Evolutionary conservation across 2,113 vertebrate genomes (phyloP).

Genomic region (Cettia cetti): DNA sequence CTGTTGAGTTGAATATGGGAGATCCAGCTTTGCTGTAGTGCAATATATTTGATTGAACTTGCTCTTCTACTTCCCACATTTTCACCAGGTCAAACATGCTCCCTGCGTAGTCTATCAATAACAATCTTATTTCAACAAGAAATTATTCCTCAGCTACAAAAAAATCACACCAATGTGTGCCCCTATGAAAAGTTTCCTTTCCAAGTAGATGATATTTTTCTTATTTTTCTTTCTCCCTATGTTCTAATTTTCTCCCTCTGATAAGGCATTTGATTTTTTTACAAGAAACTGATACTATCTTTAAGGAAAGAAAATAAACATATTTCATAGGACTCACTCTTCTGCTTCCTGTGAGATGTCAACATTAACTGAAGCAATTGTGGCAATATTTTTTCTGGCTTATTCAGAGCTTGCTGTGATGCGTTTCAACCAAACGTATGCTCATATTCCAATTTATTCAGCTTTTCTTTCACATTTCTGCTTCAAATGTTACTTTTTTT

Average conservation of each 20-base stretch:
- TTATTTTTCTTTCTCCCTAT: background rate
- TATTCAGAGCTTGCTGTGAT: background rate
- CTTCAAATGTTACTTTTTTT: background rate
- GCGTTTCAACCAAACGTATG: background rate
- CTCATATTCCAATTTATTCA: background rate
- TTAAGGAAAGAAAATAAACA: background rate
- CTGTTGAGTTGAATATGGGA: background rate
- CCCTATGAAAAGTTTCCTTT: background rate
- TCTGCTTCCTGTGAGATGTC: background rate
- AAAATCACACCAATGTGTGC: background rate
- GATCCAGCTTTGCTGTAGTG: background rate
- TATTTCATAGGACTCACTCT: background rate
- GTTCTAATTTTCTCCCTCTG: background rate
- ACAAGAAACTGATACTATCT: background rate
- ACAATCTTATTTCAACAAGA: background rate
- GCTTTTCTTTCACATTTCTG: background rate
- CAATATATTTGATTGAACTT: background rate
- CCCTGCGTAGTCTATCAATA: accelerated
- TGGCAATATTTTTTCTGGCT: background rate
- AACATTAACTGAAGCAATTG: background rate
- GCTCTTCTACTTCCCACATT: background rate
- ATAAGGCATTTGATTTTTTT: background rate
- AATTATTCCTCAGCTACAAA: background rate
- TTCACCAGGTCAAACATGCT: background rate
- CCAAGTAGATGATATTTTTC: background rate